Evolutionary conservation across 2,797 vertebrate genomes (phyloP).

Genomic region (Argentina silus): DNA sequence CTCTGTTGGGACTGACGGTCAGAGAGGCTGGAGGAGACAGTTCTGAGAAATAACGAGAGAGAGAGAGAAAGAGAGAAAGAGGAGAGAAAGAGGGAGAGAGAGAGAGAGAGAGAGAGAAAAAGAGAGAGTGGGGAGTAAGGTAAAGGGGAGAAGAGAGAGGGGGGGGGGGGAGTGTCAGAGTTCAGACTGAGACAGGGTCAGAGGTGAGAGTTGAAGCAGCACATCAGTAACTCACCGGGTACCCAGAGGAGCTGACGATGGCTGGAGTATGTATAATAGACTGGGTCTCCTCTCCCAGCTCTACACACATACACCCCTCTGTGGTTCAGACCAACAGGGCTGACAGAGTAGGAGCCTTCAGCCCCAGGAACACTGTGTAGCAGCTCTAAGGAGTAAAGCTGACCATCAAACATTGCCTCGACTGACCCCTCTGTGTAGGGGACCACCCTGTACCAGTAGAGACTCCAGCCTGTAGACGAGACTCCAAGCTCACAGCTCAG

Average conservation of each 20-base stretch:
- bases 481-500: slow-evolving; percentile 16
- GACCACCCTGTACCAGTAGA: slow-evolving; percentile 20
- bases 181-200: background rate
- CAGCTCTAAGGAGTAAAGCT: slow-evolving; percentile 18
- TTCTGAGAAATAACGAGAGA: background rate
- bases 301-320: slow-evolving; percentile 53
- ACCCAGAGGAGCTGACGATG: slow-evolving; percentile 24
- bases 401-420: background rate
- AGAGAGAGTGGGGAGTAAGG: background rate
- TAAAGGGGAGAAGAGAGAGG: no score
- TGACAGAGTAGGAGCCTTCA: slow-evolving; percentile 26
- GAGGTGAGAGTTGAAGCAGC: background rate
- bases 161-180: no score
- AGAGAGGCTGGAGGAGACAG: background rate
- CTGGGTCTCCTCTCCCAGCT: slow-evolving; percentile 51
- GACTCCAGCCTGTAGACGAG: background rate
- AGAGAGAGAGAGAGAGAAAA: background rate
- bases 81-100: no score
- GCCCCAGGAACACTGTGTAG: slow-evolving; percentile 31
- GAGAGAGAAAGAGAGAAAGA: background rate
- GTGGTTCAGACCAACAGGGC: slow-evolving; percentile 29
- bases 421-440: background rate
- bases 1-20: slow-evolving; percentile 23
- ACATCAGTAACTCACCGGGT: slow-evolving; percentile 30
- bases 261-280: slow-evolving; percentile 2